A percentile compares a stretch with the other conserved stretches of the same genome.
phyloP scores from a whole-genome alignment of 2,113 vertebrate genomes.

The Nesoenas mayeri region DNA sequence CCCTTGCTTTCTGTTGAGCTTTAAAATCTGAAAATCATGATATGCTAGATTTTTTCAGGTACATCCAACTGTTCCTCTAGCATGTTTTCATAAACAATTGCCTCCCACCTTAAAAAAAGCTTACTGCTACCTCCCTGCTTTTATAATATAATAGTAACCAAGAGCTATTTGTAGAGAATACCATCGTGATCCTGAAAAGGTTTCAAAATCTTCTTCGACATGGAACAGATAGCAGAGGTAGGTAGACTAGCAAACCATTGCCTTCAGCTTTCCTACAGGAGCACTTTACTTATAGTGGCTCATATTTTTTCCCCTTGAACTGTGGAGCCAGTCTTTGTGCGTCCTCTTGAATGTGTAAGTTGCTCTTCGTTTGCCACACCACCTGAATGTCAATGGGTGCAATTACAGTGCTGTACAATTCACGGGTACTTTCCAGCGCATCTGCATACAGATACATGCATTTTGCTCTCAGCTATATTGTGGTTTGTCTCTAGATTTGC shows the following conservation, averaged over 20 bases:
- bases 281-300: not conserved
- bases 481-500: not conserved
- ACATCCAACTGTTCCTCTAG: not conserved
- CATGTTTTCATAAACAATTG: not conserved
- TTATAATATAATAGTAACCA: not conserved
- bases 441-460: not conserved
- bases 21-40: not conserved
- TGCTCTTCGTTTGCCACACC: not conserved
- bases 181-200: not conserved
- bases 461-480: not conserved
- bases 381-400: not conserved
- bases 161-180: not conserved
- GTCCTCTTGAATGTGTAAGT: not conserved
- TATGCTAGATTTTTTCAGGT: not conserved
- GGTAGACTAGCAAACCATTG: not conserved
- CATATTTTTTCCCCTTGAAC: not conserved
- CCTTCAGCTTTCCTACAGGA: not conserved
- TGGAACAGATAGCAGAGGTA: not conserved
- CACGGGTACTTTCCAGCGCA: accelerated
- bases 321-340: not conserved
- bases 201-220: not conserved
- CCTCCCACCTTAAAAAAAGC: not conserved
- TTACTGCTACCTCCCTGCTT: not conserved
- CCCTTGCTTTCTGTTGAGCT: not conserved
- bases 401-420: not conserved